Base-by-base conservation (phyloP, 2,888 invertebrate genomes). In the Folsomia candida region DNA sequence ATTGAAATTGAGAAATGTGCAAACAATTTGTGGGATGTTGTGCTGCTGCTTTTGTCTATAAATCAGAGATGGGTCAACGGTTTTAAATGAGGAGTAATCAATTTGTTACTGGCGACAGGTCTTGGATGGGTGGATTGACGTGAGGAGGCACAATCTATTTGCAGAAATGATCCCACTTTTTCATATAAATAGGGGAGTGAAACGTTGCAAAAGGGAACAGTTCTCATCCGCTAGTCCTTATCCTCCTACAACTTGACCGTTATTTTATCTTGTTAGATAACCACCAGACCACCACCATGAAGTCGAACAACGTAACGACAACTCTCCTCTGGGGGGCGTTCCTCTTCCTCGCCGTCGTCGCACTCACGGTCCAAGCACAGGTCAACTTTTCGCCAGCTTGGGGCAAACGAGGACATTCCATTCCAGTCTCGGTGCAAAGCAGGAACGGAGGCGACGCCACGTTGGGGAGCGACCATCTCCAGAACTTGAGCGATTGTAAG, bases 371-470 rank as follows among this genome's bases (percentile, higher is more conserved):
- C 0, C 71, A 75, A 22, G 87, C 84, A 0, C 87, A 87, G 80
- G 81, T 87, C 51, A 87, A 87, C 2, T 87, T 87, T 80, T 87
- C 87, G 0, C 86, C 87, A 0, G 85, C 84, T 67, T 87, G 87
- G 87, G 87, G 87, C 1, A 83, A 86, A 18, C 81, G 79, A n/a
- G 67, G 73, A 29, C 14, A 68, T 2, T 1, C 68, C 0, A 66
- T 65, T n/a, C 29, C 68, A 11, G 24, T 68, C 62, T 63, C 65
- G 1, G 24, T 18, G 14, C 69, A 67, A n/a, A 14, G 51, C 3
- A 61, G 68, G 47, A 29, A 2, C 29, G 47, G 28, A n/a, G 73
- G 68, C n/a, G 66, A 62, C 9, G 51, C 58, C 2, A 18, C 64
- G 6, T 14, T 9, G 4, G 4, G 4, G 6, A 20, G 20, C 24